Percentiles rank a stretch among this genome's conserved stretches.
phyloP scores from a whole-genome alignment of 1,140 invertebrate genomes.

The Apis dorsata region DNA sequence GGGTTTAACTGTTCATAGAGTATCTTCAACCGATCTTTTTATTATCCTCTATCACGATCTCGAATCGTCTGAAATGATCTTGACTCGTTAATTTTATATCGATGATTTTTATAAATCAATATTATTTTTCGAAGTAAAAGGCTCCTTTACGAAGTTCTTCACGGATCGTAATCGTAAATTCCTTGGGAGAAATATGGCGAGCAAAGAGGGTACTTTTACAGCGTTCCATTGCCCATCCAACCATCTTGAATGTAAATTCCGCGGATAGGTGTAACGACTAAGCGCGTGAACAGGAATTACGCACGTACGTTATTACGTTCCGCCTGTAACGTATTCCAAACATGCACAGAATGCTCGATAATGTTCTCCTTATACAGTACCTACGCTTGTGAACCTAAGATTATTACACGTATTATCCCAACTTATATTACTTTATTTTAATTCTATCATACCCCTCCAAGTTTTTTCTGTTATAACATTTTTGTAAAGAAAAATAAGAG shows the following conservation, averaged over 20 bases:
- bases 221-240: neutral
- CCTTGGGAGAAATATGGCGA: too few species aligned
- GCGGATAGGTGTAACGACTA: neutral
- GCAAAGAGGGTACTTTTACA: neutral
- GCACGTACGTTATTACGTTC: constrained; percentile 18
- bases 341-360: constrained; percentile 32
- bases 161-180: neutral
- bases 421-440: neutral
- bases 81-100: too few species aligned
- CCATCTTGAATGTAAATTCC: neutral
- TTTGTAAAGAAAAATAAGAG: neutral
- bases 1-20: too few species aligned
- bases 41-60: too few species aligned
- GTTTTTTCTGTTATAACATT: too few species aligned
- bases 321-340: constrained; percentile 21
- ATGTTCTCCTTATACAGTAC: constrained; percentile 19
- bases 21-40: too few species aligned
- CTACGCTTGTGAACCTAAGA: too few species aligned
- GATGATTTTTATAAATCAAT: neutral
- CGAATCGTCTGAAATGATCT: too few species aligned
- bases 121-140: neutral
- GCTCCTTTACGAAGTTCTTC: too few species aligned
- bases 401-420: neutral
- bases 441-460: neutral
- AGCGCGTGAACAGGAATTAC: neutral